Conservation (phyloP, 2,888 invertebrate species). For the Himalopsyche tibetana region DNA sequence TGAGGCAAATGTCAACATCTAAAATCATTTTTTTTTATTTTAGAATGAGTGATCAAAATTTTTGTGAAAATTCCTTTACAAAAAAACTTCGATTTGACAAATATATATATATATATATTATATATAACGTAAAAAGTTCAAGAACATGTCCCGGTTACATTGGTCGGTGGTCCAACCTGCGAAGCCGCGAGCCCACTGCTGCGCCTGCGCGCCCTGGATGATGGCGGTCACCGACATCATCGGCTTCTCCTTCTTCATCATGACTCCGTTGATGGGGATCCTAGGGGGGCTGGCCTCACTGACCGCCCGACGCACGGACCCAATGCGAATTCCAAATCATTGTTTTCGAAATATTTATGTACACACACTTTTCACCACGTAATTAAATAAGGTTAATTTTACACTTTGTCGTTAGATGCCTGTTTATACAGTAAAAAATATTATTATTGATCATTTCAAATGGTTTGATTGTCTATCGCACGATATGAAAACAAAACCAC, state of each 20-base stretch:
- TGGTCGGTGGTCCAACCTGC: constrained; percentile 62
- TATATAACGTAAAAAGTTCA: not conserved
- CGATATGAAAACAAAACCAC: too few species aligned
- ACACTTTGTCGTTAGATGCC: not conserved
- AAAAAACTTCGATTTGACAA: too few species aligned
- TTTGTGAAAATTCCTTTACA: too few species aligned
- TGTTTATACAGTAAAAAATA: too few species aligned
- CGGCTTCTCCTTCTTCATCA: constrained; percentile 92
- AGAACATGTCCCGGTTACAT: constrained; percentile 51
- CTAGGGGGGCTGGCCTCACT: not conserved
- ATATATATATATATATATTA: too few species aligned
- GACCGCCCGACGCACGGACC: constrained; percentile 23
- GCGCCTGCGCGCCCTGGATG: constrained; percentile 81
- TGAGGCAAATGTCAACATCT: too few species aligned
- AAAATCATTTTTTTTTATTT: too few species aligned
- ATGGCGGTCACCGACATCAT: constrained; percentile 91
- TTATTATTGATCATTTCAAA: too few species aligned
- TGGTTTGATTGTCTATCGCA: too few species aligned
- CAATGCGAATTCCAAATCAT: not conserved
- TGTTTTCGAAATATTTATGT: too few species aligned
- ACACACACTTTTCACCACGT: not conserved
- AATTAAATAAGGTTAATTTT: not conserved
- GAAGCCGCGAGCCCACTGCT: constrained; percentile 80
- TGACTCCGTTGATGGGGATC: constrained; percentile 67
- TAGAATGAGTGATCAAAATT: too few species aligned